Evolutionary conservation across 2,797 vertebrate genomes (phyloP).

Genomic region (Characodon lateralis): DNA sequence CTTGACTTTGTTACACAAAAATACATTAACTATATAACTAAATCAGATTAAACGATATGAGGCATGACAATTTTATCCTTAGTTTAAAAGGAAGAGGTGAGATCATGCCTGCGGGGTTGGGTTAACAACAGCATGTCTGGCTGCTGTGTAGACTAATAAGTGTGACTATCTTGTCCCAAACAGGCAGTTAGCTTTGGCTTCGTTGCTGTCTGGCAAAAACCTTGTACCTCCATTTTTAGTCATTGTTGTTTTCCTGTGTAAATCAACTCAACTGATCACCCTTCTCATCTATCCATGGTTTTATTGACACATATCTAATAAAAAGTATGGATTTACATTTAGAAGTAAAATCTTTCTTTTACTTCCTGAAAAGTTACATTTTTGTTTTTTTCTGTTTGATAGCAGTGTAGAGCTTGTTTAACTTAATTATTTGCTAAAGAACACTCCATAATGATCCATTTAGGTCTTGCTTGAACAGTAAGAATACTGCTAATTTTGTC

Average conservation of each 20-base stretch:
- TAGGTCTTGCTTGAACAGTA: too few relatives aligned
- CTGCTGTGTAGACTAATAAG: background rate
- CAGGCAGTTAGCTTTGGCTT: background rate
- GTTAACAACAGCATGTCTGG: background rate
- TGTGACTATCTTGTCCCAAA: conserved; percentile 3
- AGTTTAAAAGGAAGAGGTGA: background rate
- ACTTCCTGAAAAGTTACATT: too few relatives aligned
- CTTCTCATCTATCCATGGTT: background rate
- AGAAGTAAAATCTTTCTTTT: too few relatives aligned
- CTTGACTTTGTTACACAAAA: background rate
- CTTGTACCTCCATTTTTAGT: background rate
- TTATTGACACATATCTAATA: too few relatives aligned
- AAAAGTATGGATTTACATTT: too few relatives aligned
- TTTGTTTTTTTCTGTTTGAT: too few relatives aligned
- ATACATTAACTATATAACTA: background rate
- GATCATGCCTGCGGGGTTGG: background rate
- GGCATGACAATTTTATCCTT: background rate
- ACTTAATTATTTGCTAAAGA: too few relatives aligned
- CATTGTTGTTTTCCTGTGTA: background rate
- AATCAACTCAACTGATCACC: background rate
- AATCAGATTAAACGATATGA: background rate
- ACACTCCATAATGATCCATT: too few relatives aligned
- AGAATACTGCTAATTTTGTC: too few relatives aligned
- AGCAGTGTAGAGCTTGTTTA: too few relatives aligned
- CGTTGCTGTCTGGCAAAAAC: background rate